Percentiles rank a stretch among this genome's conserved stretches.
phyloP scores from a whole-genome alignment of 2,888 invertebrate species.

The Kryphioiulus occultus region DNA sequence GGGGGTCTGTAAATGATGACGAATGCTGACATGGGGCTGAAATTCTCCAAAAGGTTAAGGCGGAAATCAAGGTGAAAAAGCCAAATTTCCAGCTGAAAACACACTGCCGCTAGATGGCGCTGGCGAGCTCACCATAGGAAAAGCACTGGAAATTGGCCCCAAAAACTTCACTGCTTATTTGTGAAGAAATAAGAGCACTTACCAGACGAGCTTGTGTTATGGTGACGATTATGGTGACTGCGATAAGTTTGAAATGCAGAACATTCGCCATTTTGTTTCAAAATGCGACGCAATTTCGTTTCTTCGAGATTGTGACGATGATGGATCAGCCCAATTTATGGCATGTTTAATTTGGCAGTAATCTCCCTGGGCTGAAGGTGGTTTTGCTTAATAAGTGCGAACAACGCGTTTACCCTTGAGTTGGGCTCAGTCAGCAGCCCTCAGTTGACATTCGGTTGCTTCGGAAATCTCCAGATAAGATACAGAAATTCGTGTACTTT shows the following conservation, averaged over 20 bases:
- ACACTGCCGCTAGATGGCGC: too few species aligned
- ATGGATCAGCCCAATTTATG: neutral
- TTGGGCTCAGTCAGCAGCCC: neutral
- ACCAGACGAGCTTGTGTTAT: neutral
- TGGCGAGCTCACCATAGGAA: too few species aligned
- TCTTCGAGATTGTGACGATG: neutral
- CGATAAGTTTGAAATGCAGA: neutral
- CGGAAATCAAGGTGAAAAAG: too few species aligned
- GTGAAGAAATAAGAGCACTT: neutral
- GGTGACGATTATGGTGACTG: neutral
- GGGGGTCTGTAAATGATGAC: too few species aligned
- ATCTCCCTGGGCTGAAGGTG: neutral
- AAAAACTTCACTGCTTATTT: neutral
- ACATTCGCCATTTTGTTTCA: neutral
- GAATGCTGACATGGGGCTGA: too few species aligned
- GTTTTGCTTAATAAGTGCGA: neutral
- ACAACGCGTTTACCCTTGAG: neutral
- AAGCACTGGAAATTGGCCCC: neutral
- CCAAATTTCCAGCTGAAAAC: too few species aligned
- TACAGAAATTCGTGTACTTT: neutral
- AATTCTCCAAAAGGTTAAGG: too few species aligned
- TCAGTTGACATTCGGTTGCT: neutral
- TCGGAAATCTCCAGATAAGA: neutral
- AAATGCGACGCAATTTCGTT: neutral
- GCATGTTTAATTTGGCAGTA: constrained; percentile 4